Evolutionary conservation across 1,140 invertebrate genomes (phyloP), one percentile per base, ranked within the genome.

Genomic region (Melanaphis sacchari): DNA sequence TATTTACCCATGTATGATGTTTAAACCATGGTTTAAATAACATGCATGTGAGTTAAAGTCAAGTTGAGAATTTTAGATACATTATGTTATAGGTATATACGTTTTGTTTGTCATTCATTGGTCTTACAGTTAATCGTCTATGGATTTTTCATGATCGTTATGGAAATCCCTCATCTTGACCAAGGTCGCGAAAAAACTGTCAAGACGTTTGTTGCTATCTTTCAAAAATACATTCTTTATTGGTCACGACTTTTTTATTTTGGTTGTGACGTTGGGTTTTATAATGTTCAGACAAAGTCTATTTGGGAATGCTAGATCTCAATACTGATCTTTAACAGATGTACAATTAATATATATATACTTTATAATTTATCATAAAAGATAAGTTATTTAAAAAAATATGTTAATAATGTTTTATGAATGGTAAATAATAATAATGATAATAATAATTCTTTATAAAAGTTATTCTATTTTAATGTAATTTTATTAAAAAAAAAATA

Each of bases 211-310:
- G 40, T 36, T n/a, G 40, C 31, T 76, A 76, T n/a, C 26, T 66
- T 43, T 43, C 21, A 88, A 26, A 91, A 91, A 43, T 43, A 46
- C 66, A 92, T 92, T 92, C 66, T 92, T 82, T 82, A 40, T 82
- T 92, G 41, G 90, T 92, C 90, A 92, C 90, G 90, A 81, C 22
- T 46, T 82, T 92, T 81, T 92, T 82, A 91, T 82, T 81, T 92
- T 38, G 21, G 22, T 81, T 82, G 66, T 92, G 90, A 46, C 43
- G 90, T 81, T 91, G 90, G 38, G 52, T 66, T 43, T 76, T 40
- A 41, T 40, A 9, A 7, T 8, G 18, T 76, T 49, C 18, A 92
- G 36, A 92, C 38, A 81, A 92, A 66, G 31, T 66, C 9, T n/a
- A 82, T 82, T 82, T 46, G 66, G 90, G 41, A 91, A 76, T 91